Percentiles rank a stretch among this genome's conserved stretches.
These are phyloP conservation scores for Amblyraja radiata DNA, from an alignment of 2,797 vertebrate genomes.

Conservation along the genomic window DNA sequence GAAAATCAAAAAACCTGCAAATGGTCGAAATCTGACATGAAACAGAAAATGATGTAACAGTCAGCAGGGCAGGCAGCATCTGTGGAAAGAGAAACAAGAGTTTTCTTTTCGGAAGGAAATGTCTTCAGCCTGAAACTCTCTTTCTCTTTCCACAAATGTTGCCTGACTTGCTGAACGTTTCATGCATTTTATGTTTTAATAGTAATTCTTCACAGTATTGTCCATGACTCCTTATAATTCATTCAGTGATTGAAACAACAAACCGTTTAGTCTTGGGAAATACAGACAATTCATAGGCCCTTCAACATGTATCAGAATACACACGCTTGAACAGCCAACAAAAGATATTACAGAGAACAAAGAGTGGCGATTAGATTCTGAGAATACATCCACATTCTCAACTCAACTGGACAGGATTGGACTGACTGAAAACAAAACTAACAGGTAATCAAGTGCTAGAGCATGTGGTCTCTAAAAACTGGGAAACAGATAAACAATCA, in stretches of 20 bases:
- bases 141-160: too few species aligned
- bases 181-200: too few species aligned
- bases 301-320: constrained; percentile 4
- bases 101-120: too few species aligned
- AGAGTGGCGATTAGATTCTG: constrained; percentile 22
- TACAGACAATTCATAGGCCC: constrained; percentile 30
- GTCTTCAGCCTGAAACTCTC: too few species aligned
- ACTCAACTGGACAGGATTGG: constrained; percentile 29
- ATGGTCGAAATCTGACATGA: too few species aligned
- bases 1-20: too few species aligned
- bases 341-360: constrained; percentile 31
- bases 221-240: constrained; percentile 29
- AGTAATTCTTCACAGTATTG: not conserved
- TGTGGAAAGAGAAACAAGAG: too few species aligned
- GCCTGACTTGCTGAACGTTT: too few species aligned
- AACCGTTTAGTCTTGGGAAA: constrained; percentile 35
- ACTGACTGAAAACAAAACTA: constrained; percentile 36
- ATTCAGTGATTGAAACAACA: not conserved
- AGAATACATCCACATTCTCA: not conserved
- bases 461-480: not conserved
- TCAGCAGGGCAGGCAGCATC: too few species aligned
- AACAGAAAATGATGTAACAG: too few species aligned
- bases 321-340: constrained; percentile 18
- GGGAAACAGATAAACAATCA: constrained; percentile 13
- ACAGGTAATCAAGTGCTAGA: constrained; percentile 15